Evolutionary conservation across 2,113 vertebrate genomes (phyloP), one percentile per base, ranked within the genome.

Genomic region (Seriola quinqueradiata): DNA sequence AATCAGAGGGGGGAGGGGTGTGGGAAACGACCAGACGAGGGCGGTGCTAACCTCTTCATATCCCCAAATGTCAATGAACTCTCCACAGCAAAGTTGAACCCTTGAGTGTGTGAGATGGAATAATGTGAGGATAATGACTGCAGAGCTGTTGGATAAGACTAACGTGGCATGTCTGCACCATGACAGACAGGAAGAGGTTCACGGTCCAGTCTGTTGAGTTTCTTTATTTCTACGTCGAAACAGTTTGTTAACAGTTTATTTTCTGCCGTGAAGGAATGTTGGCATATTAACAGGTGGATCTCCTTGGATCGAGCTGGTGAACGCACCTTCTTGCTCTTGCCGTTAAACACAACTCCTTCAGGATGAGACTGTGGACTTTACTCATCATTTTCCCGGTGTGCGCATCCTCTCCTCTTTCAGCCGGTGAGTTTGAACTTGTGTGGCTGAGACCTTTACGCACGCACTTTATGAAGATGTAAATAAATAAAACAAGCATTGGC

Each of bases 41-140:
- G 92, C 82, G 91, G 85, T 54, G 77, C 89, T 46, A 68, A 70
- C 58, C 40, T 65, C 85, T 59, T 86, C 75, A 83, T 84, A 88
- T 87, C 76, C 82, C 84, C 74, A 85, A 77, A 86, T 86, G 82
- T 90, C 86, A 93, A 85, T 87, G 89, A 89, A 88, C 34, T 67
- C 52, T 46, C 59, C 80, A 63, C 23, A 83, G 36, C 68, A 46
- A 76, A 74, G 42, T 38, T 71, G 42, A 70, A 74, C 59, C 57
- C 64, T 71, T 52, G 65, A 67, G 79, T 64, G 66, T 19, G 63
- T 75, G 77, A 55, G 64, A 81, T 84, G 61, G 42, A 80, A 50
- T 81, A 17, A 76, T 60, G 59, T 25, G 14, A 67, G 68, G 67
- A 75, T 58, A 64, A 76, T 50, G 34, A 52, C 58, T 32, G 57